Percentiles rank a stretch among this genome's conserved stretches.
Evolutionary conservation across 2,113 vertebrate species (phyloP).

Genomic region (Perca fluviatilis): DNA sequence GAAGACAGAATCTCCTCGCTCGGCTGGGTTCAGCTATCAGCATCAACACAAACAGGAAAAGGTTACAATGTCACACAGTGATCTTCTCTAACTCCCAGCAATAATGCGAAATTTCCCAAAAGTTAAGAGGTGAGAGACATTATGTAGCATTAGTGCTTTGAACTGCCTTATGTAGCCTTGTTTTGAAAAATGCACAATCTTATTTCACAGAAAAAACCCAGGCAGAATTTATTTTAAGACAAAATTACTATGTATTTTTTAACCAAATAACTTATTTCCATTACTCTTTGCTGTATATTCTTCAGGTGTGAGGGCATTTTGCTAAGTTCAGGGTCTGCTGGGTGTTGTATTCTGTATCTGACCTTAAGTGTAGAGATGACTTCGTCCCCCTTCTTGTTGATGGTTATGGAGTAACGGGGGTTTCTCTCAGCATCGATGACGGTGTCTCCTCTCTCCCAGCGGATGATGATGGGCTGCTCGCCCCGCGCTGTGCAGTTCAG

Average conservation of each 20-base stretch:
- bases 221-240: neutral
- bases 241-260: neutral
- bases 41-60: slow-evolving; percentile 32
- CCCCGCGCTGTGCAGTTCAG: slow-evolving; percentile 97
- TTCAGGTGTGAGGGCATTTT: neutral
- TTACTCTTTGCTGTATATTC: neutral
- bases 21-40: slow-evolving; percentile 93
- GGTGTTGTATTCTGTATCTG: slow-evolving; percentile 52
- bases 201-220: neutral
- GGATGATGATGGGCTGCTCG: slow-evolving; percentile 98
- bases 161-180: no score
- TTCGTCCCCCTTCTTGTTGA: slow-evolving; percentile 96
- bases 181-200: neutral
- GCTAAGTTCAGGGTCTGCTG: neutral
- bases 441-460: slow-evolving; percentile 98
- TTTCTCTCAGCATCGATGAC: slow-evolving; percentile 97
- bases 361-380: slow-evolving; percentile 98
- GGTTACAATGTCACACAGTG: neutral
- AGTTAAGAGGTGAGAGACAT: neutral
- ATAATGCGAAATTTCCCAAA: neutral
- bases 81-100: neutral
- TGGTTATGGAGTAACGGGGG: slow-evolving; percentile 94
- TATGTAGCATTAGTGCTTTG: neutral
- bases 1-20: slow-evolving; percentile 97
- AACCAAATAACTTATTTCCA: neutral